Evolutionary conservation across 2,888 invertebrate genomes (phyloP).

Genomic region (Heterodera filipjevi): DNA sequence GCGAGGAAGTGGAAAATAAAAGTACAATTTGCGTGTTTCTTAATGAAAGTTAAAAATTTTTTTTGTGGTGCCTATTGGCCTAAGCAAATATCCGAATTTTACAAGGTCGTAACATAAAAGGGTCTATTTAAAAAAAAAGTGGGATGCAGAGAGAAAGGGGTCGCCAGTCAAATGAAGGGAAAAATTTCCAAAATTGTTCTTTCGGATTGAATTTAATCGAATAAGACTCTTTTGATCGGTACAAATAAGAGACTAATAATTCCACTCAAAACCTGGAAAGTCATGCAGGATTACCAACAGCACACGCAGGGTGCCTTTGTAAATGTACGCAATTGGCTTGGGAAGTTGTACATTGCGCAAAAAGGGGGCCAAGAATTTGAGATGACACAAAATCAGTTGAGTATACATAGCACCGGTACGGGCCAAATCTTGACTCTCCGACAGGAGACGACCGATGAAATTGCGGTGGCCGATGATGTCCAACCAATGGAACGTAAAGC

Average conservation of each 20-base stretch:
- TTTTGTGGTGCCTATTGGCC: too few relatives aligned
- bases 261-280: slow-evolving; percentile 74
- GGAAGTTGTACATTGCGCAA: slow-evolving; percentile 93
- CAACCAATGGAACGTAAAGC: slow-evolving; percentile 96
- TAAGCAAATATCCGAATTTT: too few relatives aligned
- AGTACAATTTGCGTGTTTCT: too few relatives aligned
- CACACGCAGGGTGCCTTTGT: slow-evolving; percentile 88
- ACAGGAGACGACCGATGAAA: slow-evolving; percentile 89
- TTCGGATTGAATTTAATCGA: too few relatives aligned
- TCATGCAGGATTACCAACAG: slow-evolving; percentile 93
- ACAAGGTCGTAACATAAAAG: too few relatives aligned
- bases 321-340: slow-evolving; percentile 87
- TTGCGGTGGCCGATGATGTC: slow-evolving; percentile 94
- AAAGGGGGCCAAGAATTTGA: slow-evolving; percentile 95
- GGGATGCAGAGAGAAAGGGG: too few relatives aligned
- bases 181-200: too few relatives aligned
- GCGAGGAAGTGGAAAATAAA: too few relatives aligned
- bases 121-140: too few relatives aligned
- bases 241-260: slow-evolving; percentile 69
- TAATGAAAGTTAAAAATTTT: too few relatives aligned
- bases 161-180: too few relatives aligned
- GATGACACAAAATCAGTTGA: slow-evolving; percentile 89
- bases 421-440: slow-evolving; percentile 42
- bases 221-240: too few relatives aligned
- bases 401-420: slow-evolving; percentile 77